These are phyloP conservation scores for Pseudochirops cupreus DNA, from an alignment of 2,797 vertebrate genomes.

Conservation along the genomic window DNA sequence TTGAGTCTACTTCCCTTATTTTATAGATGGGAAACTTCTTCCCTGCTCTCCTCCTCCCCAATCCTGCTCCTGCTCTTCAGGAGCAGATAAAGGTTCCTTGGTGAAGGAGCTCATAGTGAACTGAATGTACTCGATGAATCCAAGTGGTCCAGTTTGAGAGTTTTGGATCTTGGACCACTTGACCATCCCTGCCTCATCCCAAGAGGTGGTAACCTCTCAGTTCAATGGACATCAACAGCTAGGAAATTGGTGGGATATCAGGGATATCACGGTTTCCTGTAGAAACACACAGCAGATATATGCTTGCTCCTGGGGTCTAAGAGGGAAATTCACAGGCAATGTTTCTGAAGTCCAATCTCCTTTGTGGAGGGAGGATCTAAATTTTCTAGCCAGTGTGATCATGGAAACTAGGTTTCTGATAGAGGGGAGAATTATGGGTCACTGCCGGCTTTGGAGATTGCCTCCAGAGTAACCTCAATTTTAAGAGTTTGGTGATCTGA, in stretches of 20 bases:
- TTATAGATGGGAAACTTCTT: neutral
- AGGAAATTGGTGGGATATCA: neutral
- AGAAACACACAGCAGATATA: neutral
- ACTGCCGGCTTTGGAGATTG: neutral
- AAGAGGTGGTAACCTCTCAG: neutral
- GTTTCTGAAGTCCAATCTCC: neutral
- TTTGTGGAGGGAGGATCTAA: neutral
- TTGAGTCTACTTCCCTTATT: neutral
- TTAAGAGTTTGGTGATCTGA: neutral
- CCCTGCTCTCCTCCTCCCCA: neutral
- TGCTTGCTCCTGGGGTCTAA: neutral
- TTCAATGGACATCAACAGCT: neutral
- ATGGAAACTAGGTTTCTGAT: neutral
- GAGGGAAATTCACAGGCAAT: neutral
- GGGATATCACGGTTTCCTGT: neutral
- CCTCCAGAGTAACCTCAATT: neutral
- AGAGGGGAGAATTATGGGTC: neutral
- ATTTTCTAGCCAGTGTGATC: neutral
- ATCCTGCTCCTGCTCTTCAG: neutral
- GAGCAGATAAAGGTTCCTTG: neutral
- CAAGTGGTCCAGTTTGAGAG: neutral
- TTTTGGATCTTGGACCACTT: neutral
- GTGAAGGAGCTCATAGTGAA: neutral
- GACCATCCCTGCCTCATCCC: neutral
- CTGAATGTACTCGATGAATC: neutral